Evolutionary conservation across 2,113 vertebrate species (phyloP).

Genomic region (Cavia aperea): DNA sequence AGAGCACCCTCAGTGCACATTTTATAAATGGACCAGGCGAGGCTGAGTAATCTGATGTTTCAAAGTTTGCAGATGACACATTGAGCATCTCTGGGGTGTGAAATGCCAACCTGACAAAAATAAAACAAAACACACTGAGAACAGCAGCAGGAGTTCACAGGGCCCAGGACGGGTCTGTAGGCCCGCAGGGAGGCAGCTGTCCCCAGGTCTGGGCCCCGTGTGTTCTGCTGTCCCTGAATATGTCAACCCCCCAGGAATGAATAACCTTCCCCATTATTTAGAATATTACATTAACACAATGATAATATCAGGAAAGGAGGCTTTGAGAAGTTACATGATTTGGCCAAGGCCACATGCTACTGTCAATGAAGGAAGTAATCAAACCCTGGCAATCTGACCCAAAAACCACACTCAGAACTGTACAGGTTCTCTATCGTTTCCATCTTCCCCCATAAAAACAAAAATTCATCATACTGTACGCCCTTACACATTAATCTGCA

Average conservation of each 20-base stretch:
- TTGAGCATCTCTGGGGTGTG: slow-evolving; percentile 59
- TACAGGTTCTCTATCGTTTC: neutral
- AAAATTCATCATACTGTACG: neutral
- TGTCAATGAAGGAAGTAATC: neutral
- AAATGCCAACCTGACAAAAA: slow-evolving; percentile 70
- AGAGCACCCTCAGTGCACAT: slow-evolving; percentile 13
- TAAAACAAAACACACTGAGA: slow-evolving; percentile 60
- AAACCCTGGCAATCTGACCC: neutral
- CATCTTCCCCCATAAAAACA: slow-evolving; percentile 23
- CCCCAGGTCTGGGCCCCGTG: neutral
- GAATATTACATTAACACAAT: neutral
- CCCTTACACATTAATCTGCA: neutral
- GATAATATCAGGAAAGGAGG: neutral
- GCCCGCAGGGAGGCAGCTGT: slow-evolving; percentile 32
- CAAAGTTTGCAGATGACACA: slow-evolving; percentile 64
- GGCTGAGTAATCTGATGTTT: slow-evolving; percentile 63
- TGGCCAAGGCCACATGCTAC: neutral
- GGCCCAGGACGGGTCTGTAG: slow-evolving; percentile 29
- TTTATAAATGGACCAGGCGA: slow-evolving; percentile 62
- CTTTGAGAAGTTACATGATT: neutral
- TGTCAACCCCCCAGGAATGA: neutral
- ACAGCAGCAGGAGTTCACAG: slow-evolving; percentile 31
- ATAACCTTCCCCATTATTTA: neutral
- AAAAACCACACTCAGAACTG: neutral
- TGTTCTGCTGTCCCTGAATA: neutral